Base-by-base conservation (phyloP, 2,113 vertebrate species). In the Sylvilagus bachmani region DNA sequence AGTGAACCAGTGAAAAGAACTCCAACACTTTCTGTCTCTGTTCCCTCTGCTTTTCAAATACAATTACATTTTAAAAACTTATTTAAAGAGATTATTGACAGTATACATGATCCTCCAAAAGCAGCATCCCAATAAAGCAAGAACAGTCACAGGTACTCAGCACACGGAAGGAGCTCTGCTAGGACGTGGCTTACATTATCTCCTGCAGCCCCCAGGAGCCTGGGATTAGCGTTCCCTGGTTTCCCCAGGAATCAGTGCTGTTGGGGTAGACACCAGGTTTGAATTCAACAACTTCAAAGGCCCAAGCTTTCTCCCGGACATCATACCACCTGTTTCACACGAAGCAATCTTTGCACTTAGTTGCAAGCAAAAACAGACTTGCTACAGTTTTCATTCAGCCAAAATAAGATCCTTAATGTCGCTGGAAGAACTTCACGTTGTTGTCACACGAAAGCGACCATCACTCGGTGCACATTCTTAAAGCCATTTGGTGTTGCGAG, bases 381-480 rank as follows among this genome's bases (percentile, higher is more conserved):
- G 58, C 89, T 67, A 44, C 86, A 83, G 61, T 85, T 92, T 89
- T 87, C 27, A 87, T 53, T 74, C 49, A 64, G 91, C 67, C 62
- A 97, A 96, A 84, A 29, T 17, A 94, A 55, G 77, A 49, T 70
- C 73, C 84, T 49, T 92, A 69, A 94, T 85, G 49, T 61, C 17
- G 19, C 6, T 82, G 67, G 61, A 80, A 93, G 83, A 91, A 74
- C 61, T 58, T 90, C n/a, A 66, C 79, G 49, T 71, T 82, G 31
- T 91, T 93, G 95, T 69, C 81, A 91, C 90, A 82, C 22, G 80
- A 75, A 70, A 91, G 17, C 25, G 13, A 93, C 83, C 91, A 86
- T 55, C 19, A 93, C 58, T 49, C 3, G n/a, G 36, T 10, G 3
- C 10, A 61, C 64, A 51, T 31, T 66, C 74, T 38, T 71, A 92